Evolutionary conservation across 2,797 vertebrate species (phyloP), one percentile per base, ranked within the genome.

Genomic region (Melanotaenia parkinsoni): DNA sequence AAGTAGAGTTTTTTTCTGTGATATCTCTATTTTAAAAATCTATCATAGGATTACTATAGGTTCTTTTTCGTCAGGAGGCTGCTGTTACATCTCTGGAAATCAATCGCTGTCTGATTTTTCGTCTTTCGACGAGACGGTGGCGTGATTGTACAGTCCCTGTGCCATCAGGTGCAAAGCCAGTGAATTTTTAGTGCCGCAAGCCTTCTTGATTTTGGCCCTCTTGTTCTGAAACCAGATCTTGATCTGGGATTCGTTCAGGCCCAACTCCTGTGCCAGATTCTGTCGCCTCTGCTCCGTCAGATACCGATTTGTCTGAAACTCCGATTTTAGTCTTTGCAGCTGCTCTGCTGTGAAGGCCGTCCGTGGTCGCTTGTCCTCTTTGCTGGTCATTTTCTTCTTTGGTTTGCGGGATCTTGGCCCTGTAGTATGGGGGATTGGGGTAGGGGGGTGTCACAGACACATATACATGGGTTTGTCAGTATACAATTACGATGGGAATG

Each of bases 191-290:
- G 69, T 83, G 84, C 97, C 96, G 10, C 35, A 95, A 86, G 97
- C 95, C 84, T 98, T 98, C 94, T 98, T 98, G 93, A 98, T 97
- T 91, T 98, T 98, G 92, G 97, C 97, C 59, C 97, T 90, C 85
- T 98, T 98, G 93, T 98, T 98, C 93, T 98, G 97, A 84, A 98
- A 98, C 97, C 97, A 98, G 90, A 98, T 98, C 91, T 98, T 98
- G 91, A 98, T 97, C 93, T 98, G 97, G 14, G 97, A 97, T 91
- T 98, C 97, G 70, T 97, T 98, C 74, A 98, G 96, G 87, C 95
- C 95, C 78, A 98, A 96, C 83, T 98, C 97, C 81, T 96, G 95
- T 1, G 97, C 97, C 93, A 98, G 94, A 90, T 95, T 95, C 92
- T 98, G 97, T 24, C 97, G 91, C 88, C 97, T 91, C 93, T 97